These are phyloP conservation scores for Caerostris darwini DNA, from an alignment of 1,140 invertebrate genomes.

Conservation along the genomic window DNA sequence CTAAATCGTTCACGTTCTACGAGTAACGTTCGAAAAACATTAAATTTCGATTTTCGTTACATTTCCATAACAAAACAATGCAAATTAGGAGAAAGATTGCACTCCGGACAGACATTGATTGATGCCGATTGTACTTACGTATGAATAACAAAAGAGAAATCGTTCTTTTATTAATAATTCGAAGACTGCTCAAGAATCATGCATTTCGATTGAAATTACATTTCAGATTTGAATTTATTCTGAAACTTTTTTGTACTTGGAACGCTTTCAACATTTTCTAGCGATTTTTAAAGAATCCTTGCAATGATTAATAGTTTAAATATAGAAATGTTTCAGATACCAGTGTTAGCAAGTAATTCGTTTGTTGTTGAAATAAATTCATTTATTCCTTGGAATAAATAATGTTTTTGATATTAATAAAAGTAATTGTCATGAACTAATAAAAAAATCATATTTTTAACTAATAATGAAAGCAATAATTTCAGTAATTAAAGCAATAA, in stretches of 20 bases:
- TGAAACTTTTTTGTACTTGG: background rate
- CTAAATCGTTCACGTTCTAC: background rate
- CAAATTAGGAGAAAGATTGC: conserved; percentile 49
- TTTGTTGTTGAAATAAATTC: too few species aligned
- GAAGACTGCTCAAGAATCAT: background rate
- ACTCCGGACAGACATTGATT: conserved; percentile 40
- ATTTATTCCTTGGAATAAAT: too few species aligned
- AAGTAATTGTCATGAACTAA: too few species aligned
- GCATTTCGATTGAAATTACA: conserved; percentile 40
- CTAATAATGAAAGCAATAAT: too few species aligned
- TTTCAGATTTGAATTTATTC: conserved; percentile 21
- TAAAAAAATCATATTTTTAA: too few species aligned
- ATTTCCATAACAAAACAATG: conserved; percentile 67
- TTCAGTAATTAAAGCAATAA: too few species aligned
- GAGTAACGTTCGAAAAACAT: conserved; percentile 46
- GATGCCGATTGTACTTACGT: conserved; percentile 45
- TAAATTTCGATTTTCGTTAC: conserved; percentile 60
- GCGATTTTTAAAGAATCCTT: background rate
- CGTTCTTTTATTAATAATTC: conserved; percentile 3
- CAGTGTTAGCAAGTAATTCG: too few species aligned
- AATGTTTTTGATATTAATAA: too few species aligned
- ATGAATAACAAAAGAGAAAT: conserved; percentile 39
- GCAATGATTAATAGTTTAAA: too few species aligned
- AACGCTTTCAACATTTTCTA: conserved; percentile 1
- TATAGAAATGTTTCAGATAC: too few species aligned